Conservation (phyloP, 2,113 vertebrate species). For the Mesocricetus auratus region DNA sequence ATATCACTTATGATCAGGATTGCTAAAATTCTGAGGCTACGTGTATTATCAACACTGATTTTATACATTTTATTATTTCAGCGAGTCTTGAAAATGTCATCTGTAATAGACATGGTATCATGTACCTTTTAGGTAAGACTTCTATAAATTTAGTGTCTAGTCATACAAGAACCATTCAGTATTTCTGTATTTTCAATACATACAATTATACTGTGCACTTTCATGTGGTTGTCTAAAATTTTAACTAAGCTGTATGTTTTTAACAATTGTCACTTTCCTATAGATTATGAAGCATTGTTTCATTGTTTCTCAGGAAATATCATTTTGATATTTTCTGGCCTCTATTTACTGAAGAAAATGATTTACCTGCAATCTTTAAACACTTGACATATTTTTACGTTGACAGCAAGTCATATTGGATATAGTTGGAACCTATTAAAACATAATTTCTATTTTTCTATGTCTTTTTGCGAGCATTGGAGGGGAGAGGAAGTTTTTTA, state of each 20-base stretch:
- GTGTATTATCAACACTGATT: background rate
- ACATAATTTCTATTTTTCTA: constrained; percentile 53
- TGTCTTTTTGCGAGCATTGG: background rate
- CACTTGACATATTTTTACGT: constrained; percentile 43
- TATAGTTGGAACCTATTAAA: constrained; percentile 36
- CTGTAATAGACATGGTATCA: background rate
- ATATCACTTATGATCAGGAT: background rate
- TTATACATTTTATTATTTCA: background rate
- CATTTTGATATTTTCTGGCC: constrained; percentile 55
- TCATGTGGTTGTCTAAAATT: constrained; percentile 11
- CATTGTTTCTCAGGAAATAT: constrained; percentile 61
- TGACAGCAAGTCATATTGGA: constrained; percentile 65
- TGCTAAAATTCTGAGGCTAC: background rate
- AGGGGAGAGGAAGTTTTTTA: background rate
- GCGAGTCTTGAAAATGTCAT: background rate
- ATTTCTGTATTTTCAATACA: background rate
- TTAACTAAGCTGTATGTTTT: constrained; percentile 33
- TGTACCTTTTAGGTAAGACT: background rate
- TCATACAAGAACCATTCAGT: background rate
- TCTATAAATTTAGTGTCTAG: background rate
- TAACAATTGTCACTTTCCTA: constrained; percentile 55
- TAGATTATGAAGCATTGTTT: constrained; percentile 52
- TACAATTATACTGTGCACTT: background rate
- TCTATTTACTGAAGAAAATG: constrained; percentile 70
- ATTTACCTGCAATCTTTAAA: constrained; percentile 71